Evolutionary conservation across 2,888 invertebrate genomes (phyloP).

Genomic region (Tenthredo mesomela): DNA sequence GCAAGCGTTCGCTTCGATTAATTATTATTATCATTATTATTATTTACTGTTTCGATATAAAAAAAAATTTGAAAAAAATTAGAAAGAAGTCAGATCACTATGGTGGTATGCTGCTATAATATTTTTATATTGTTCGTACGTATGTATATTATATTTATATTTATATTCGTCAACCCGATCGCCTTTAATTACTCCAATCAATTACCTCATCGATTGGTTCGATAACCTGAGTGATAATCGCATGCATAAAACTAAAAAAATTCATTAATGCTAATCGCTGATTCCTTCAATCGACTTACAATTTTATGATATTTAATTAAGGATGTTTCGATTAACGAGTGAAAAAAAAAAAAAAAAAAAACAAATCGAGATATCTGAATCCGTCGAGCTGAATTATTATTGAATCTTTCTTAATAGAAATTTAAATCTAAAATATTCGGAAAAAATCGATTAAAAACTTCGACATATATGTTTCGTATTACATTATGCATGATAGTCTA

Average conservation of each 20-base stretch:
- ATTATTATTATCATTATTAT: too few species aligned
- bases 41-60: too few species aligned
- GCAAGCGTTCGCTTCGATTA: too few species aligned
- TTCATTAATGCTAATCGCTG: not conserved
- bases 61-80: too few species aligned
- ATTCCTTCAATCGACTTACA: not conserved
- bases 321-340: not conserved
- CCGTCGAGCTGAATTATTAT: not conserved
- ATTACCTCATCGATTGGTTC: not conserved
- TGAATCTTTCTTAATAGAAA: not conserved
- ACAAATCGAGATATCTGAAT: not conserved
- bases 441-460: not conserved
- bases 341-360: not conserved
- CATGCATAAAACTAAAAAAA: not conserved
- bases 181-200: not conserved
- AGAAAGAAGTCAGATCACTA: too few species aligned
- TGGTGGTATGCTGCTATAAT: too few species aligned
- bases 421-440: not conserved
- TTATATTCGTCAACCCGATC: not conserved
- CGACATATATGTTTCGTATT: not conserved
- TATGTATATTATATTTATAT: too few species aligned
- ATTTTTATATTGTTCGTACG: too few species aligned
- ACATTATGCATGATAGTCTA: not conserved
- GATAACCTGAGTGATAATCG: not conserved
- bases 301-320: not conserved